Conservation (phyloP, 2,113 vertebrate genomes). For the Saguinus midas region DNA sequence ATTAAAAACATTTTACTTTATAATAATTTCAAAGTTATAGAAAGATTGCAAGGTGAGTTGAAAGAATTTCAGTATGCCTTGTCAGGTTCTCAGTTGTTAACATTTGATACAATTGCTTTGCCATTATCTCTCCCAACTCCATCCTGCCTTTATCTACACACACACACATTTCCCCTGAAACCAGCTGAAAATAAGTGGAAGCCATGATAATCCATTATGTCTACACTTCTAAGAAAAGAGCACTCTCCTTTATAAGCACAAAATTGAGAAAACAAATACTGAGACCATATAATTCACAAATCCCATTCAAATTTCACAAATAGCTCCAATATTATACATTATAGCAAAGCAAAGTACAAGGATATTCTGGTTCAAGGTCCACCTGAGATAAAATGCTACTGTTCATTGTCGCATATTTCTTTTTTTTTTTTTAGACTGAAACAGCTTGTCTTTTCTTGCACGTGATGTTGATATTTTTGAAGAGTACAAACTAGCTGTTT, state of each 20-base stretch:
- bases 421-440: constrained; percentile 5
- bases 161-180: background rate
- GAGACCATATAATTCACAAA: background rate
- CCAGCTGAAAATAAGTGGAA: background rate
- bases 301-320: constrained; percentile 6
- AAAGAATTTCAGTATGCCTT: background rate
- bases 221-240: background rate
- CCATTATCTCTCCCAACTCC: background rate
- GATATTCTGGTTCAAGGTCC: background rate
- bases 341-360: background rate
- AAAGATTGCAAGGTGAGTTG: constrained; percentile 7
- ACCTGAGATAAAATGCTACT: background rate
- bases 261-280: background rate
- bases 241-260: background rate
- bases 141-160: background rate
- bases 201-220: background rate
- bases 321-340: background rate
- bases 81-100: background rate
- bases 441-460: background rate
- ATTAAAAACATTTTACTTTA: background rate
- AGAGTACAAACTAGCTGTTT: constrained; percentile 22
- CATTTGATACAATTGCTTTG: background rate
- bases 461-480: background rate
- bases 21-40: background rate
- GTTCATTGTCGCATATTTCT: background rate